phyloP scores from a whole-genome alignment of 2,797 vertebrate genomes.

The Distichodus sexfasciatus region DNA sequence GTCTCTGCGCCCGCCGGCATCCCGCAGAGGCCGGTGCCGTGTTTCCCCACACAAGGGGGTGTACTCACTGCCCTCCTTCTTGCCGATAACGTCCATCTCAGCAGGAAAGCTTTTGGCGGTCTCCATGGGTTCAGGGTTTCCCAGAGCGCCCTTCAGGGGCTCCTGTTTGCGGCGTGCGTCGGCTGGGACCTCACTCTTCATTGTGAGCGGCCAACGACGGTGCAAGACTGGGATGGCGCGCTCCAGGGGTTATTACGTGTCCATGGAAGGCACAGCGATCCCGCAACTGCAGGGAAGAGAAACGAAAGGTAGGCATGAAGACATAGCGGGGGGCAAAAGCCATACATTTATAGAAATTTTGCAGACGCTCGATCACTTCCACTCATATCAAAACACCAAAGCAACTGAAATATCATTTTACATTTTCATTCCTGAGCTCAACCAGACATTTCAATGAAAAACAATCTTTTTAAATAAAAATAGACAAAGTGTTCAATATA shows the following conservation, averaged over 20 bases:
- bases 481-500: no score
- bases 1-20: conserved; percentile 79
- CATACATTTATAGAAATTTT: no score
- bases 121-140: conserved; percentile 88
- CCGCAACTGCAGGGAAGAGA: conserved; percentile 43
- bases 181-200: conserved; percentile 97
- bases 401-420: no score
- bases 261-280: conserved; percentile 77
- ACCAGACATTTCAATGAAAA: no score
- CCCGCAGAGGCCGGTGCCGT: conserved; percentile 84
- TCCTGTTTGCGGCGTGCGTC: conserved; percentile 86
- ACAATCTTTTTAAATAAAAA: no score
- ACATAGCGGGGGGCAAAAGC: no score
- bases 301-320: no score
- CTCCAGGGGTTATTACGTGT: conserved; percentile 73
- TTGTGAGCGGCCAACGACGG: conserved; percentile 82
- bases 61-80: conserved; percentile 91
- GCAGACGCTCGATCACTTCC: no score
- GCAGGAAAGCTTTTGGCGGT: conserved; percentile 85
- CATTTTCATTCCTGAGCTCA: no score
- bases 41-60: conserved; percentile 87
- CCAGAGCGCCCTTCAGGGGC: conserved; percentile 92
- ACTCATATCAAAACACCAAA: no score
- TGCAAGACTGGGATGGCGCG: conserved; percentile 59
- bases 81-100: conserved; percentile 94